Evolutionary conservation across 37 sponge, comb jelly and placozoan species (phyloP).

Genomic region (Mnemiopsis leidyi): DNA sequence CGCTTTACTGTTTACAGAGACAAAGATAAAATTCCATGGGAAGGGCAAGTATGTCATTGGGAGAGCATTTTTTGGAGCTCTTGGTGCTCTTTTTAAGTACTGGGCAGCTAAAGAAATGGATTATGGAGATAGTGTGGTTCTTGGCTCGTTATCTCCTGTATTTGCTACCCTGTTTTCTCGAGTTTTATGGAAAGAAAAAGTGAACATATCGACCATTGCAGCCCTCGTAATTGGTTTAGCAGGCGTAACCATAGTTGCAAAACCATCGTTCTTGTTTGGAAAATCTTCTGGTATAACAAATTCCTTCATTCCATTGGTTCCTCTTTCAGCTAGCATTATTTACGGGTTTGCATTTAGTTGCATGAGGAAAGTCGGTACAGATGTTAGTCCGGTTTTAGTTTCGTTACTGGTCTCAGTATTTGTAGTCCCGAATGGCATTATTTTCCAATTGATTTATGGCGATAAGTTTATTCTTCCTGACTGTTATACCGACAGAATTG

Average conservation of each 20-base stretch:
- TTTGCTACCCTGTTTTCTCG: conserved; percentile 32
- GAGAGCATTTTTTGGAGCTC: neutral
- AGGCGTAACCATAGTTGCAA: neutral
- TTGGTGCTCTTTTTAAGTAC: neutral
- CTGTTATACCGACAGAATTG: neutral
- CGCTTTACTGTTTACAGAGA: neutral
- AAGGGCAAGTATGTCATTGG: conserved; percentile 7
- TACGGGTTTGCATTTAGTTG: conserved; percentile 11
- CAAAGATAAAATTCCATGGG: neutral
- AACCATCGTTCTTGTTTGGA: conserved; percentile 32
- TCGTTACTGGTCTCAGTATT: neutral
- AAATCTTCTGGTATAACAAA: neutral
- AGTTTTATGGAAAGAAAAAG: conserved; percentile 37
- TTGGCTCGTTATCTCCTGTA: neutral
- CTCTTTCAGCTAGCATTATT: neutral
- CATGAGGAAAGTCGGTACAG: conserved; percentile 45
- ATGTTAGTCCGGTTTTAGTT: neutral
- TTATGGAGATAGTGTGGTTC: neutral
- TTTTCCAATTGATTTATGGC: neutral
- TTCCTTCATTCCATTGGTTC: neutral
- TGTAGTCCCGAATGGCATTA: neutral
- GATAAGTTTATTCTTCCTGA: conserved; percentile 15
- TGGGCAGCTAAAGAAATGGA: conserved; percentile 23
- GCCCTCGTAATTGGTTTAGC: neutral
- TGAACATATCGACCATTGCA: neutral